phyloP scores from a whole-genome alignment of 2,888 invertebrate species.

The Clistopyga incitator region DNA sequence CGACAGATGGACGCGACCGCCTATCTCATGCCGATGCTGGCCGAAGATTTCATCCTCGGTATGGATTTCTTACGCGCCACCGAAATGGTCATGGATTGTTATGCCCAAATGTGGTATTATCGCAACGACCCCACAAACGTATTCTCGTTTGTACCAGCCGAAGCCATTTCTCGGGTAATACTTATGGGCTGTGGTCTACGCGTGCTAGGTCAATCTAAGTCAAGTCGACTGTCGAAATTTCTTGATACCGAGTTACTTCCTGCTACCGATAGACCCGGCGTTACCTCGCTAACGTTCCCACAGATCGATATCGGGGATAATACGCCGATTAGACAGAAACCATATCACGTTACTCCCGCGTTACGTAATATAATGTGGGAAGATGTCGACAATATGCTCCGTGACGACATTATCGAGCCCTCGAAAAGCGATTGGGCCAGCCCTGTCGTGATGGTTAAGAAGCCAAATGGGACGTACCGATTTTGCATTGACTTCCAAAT shows the following conservation, averaged over 20 bases:
- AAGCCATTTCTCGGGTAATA: too few relatives aligned
- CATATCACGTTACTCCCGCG: constrained; percentile 48
- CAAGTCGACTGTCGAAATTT: neutral
- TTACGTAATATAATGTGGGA: constrained; percentile 1
- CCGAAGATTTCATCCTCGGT: constrained; percentile 19
- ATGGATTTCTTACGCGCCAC: constrained; percentile 16
- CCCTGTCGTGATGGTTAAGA: constrained; percentile 71
- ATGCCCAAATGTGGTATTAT: neutral
- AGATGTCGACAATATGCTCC: constrained; percentile 77
- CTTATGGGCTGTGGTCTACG: neutral
- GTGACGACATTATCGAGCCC: constrained; percentile 70
- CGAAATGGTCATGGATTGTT: constrained; percentile 19
- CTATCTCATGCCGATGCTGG: neutral
- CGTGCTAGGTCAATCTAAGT: neutral
- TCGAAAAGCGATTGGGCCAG: constrained; percentile 71
- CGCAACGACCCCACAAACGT: too few relatives aligned
- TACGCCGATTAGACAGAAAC: constrained; percentile 32
- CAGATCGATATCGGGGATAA: constrained; percentile 34
- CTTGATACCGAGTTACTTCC: neutral
- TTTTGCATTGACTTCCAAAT: constrained; percentile 73
- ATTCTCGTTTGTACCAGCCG: too few relatives aligned
- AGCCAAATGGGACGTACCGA: too few relatives aligned
- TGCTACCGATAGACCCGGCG: neutral
- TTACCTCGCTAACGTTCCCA: constrained; percentile 30
- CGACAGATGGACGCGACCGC: neutral